Percentiles rank a stretch among this genome's conserved stretches.
These are phyloP conservation scores for Zeuzera pyrina DNA, from an alignment of 2,888 invertebrate genomes.

Conservation along the genomic window DNA sequence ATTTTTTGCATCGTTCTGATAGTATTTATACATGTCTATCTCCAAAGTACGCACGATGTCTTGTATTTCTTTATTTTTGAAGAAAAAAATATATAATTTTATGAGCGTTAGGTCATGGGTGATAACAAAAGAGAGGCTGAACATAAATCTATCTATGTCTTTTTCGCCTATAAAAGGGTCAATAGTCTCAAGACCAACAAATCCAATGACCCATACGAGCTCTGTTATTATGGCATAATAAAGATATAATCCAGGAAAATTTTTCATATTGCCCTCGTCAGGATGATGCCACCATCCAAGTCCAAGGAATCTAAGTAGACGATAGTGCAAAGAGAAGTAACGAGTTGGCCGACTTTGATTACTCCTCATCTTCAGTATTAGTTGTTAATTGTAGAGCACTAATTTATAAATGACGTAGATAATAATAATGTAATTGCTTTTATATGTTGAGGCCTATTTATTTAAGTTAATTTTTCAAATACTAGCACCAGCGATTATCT, in stretches of 20 bases:
- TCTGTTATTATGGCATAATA: slow-evolving; percentile 53
- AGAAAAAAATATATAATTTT: slow-evolving; percentile 57
- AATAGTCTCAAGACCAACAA: slow-evolving; percentile 60
- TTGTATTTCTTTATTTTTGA: slow-evolving; percentile 52
- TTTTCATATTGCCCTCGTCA: slow-evolving; percentile 42
- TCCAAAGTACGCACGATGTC: slow-evolving; percentile 49
- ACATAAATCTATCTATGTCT: slow-evolving; percentile 61
- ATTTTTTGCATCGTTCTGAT: slow-evolving; percentile 46
- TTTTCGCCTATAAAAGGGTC: slow-evolving; percentile 62
- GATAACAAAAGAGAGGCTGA: slow-evolving; percentile 61
- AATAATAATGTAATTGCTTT: too few species aligned
- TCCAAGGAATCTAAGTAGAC: slow-evolving; percentile 48
- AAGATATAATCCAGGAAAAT: slow-evolving; percentile 51
- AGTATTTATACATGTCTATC: slow-evolving; percentile 42
- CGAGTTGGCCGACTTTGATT: slow-evolving; percentile 39
- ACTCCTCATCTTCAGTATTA: too few species aligned
- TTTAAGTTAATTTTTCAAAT: too few species aligned
- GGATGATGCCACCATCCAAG: slow-evolving; percentile 67
- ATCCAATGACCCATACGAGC: slow-evolving; percentile 54
- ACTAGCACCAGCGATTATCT: too few species aligned
- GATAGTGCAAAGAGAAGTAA: slow-evolving; percentile 48
- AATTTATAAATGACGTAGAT: too few species aligned
- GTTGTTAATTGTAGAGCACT: too few species aligned
- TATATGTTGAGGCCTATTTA: too few species aligned
- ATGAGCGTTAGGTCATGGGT: slow-evolving; percentile 60